Evolutionary conservation across 2,113 vertebrate genomes (phyloP), one percentile per base, ranked within the genome.

Genomic region (Perca fluviatilis): DNA sequence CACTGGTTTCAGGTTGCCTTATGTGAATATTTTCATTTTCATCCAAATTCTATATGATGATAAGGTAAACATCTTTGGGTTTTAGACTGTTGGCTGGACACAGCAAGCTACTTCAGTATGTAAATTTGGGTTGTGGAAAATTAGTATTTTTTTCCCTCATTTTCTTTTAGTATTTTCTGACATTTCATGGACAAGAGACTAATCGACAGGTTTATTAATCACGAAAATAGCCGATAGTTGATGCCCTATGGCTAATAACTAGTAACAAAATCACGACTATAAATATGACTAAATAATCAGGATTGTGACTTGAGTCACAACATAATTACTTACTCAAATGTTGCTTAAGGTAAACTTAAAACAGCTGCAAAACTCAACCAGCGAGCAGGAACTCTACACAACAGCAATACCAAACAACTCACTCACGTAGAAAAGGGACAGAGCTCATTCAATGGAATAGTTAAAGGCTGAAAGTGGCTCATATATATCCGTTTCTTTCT

Each of bases 271-370:
- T 27, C 5, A 30, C 1, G 30, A 46, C 9, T 15, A 54, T 8
- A 0, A 40, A 66, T 51, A 68, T 61, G 71, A 61, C 56, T 18
- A 62, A 85, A 78, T 62, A 75, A 73, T 62, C 60, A 23, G 63
- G 58, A 77, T 85, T 69, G 47, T 19, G 7, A 57, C 21, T 30
- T 21, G 15, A 64, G 53, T 62, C 33, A 47, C 40, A 49, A 40
- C 18, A 72, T 82, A 54, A 86, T 58, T 75, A 43, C 65, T 61
- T 11, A 62, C 43, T 75, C 43, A 74, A 65, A 61, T 47, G 43
- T 53, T 19, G 40, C 27, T 43, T 25, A 80, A 60, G 76, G 43
- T 0, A 1, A 53, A 33, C 36, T 50, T 23, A 53, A 30, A 18
- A 9, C 54, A 23, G 13, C 53, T n/a, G 46, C 74, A 64, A 43